Percentiles rank a stretch among this genome's conserved stretches.
Conservation (phyloP, 2,888 invertebrate species). For the Cerceris ruficornis region DNA sequence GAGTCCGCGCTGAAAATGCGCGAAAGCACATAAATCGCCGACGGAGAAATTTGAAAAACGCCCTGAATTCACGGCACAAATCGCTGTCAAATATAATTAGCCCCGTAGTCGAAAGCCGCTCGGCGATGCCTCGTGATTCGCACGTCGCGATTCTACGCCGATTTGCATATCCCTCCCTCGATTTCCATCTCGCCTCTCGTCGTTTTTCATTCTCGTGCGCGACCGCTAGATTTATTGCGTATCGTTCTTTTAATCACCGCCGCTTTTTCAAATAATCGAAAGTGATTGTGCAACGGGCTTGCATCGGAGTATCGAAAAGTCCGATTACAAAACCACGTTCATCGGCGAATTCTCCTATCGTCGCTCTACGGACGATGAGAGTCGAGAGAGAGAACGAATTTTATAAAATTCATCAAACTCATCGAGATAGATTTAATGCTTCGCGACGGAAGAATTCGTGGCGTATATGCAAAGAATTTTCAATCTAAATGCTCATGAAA, state of each 20-base stretch:
- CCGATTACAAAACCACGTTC: constrained; percentile 11
- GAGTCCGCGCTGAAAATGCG: constrained; percentile 10
- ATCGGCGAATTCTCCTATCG: constrained; percentile 39
- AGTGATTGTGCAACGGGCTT: constrained; percentile 39
- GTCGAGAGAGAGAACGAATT: too few relatives aligned
- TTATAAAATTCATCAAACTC: too few relatives aligned
- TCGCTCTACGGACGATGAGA: background rate
- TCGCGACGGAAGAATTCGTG: too few relatives aligned
- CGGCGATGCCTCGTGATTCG: background rate
- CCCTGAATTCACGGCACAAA: constrained; percentile 44
- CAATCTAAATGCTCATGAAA: too few relatives aligned
- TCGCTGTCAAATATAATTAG: constrained; percentile 57
- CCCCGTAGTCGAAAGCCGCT: constrained; percentile 6
- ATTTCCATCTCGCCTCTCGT: background rate
- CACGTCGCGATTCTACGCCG: constrained; percentile 11
- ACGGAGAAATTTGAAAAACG: constrained; percentile 45
- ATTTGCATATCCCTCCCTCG: background rate
- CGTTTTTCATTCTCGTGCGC: background rate
- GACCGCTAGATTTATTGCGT: constrained; percentile 40
- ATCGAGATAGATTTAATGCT: too few relatives aligned
- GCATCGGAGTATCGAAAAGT: constrained; percentile 39
- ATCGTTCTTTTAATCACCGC: constrained; percentile 56
- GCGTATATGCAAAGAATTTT: too few relatives aligned
- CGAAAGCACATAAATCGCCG: constrained; percentile 42
- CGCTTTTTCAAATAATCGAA: constrained; percentile 57